These are phyloP conservation scores for Poicephalus gulielmi DNA, from an alignment of 2,113 vertebrate genomes.

Conservation along the genomic window DNA sequence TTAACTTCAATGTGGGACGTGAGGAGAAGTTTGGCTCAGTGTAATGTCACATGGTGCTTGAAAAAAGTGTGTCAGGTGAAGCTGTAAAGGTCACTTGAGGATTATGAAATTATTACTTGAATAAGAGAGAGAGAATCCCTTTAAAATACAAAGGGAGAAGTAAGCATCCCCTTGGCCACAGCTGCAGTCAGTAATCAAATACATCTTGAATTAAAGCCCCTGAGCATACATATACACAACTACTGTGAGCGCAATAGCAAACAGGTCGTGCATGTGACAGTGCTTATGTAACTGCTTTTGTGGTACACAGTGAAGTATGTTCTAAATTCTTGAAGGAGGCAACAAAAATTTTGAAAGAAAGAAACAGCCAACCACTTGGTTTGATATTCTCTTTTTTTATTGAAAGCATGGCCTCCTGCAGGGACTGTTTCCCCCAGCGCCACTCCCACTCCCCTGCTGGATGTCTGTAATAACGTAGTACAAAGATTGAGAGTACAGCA, in stretches of 20 bases:
- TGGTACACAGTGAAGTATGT: not conserved
- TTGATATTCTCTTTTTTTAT: not conserved
- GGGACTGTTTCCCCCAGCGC: not conserved
- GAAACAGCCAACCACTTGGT: not conserved
- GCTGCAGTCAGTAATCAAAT: not conserved
- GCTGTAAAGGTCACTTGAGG: not conserved
- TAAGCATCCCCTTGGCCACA: not conserved
- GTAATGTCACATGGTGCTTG: not conserved
- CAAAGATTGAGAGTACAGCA: not conserved
- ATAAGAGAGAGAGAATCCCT: not conserved
- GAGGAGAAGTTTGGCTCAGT: not conserved
- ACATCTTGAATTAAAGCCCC: not conserved
- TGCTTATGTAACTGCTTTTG: not conserved
- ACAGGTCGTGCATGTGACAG: not conserved
- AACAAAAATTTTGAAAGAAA: not conserved
- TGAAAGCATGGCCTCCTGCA: not conserved
- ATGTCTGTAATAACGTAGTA: not conserved
- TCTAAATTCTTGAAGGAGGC: not conserved
- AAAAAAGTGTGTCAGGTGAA: not conserved
- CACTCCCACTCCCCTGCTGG: not conserved
- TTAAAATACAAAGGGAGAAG: not conserved
- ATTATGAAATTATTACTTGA: not conserved
- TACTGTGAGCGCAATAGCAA: not conserved
- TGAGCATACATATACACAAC: not conserved
- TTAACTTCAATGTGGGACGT: not conserved